phyloP scores from a whole-genome alignment of 2,797 vertebrate genomes.

The Cuculus canorus region DNA sequence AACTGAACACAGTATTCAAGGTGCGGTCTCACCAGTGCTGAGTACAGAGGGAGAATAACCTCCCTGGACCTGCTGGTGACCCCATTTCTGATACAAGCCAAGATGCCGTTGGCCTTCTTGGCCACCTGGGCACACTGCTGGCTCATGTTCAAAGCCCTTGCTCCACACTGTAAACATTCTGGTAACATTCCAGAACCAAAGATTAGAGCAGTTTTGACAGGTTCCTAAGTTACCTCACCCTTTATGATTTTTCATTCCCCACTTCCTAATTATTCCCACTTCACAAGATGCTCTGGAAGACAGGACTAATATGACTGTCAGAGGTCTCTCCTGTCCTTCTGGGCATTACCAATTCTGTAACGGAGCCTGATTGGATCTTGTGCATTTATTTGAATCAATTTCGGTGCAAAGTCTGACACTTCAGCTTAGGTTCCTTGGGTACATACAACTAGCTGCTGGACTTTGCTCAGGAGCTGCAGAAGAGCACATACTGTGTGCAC shows the following conservation, averaged over 20 bases:
- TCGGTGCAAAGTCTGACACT: background rate
- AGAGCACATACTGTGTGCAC: rapidly evolving
- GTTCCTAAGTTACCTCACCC: background rate
- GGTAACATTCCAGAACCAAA: background rate
- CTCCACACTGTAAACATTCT: background rate
- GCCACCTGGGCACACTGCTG: too few species aligned
- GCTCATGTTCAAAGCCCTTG: background rate
- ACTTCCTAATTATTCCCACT: background rate
- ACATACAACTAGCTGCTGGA: background rate
- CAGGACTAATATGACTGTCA: background rate
- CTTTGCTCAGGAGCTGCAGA: background rate
- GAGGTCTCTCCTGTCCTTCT: background rate
- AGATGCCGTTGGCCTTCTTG: too few species aligned
- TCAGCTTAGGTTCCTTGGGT: background rate
- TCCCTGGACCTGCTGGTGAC: too few species aligned
- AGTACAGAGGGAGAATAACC: too few species aligned
- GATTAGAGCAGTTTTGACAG: background rate
- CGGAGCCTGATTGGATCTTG: background rate
- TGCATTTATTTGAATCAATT: background rate
- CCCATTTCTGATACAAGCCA: too few species aligned
- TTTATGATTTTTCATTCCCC: background rate
- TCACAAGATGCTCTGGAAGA: background rate
- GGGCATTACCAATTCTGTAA: background rate
- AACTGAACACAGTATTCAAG: too few species aligned
- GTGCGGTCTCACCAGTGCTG: too few species aligned